Evolutionary conservation across 2,113 vertebrate species (phyloP), one percentile per base, ranked within the genome.

Genomic region (Meriones unguiculatus): DNA sequence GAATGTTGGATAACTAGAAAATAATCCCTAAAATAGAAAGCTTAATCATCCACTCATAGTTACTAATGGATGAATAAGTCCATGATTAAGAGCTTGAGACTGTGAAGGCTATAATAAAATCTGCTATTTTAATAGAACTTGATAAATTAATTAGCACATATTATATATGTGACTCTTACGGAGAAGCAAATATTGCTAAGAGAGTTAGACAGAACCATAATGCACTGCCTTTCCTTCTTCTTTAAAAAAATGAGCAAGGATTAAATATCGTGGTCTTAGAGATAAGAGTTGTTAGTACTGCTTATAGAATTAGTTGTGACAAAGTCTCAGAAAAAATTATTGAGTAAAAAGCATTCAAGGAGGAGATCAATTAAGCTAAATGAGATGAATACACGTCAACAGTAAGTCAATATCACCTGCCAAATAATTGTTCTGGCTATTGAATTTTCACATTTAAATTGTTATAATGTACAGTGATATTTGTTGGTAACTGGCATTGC

Each of bases 71-170:
- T 97, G 95, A 97, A 54, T 91, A 92, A 95, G 90, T 78, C 22
- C 57, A 59, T 35, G 50, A 85, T 46, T 62, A 75, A 89, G 78
- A 93, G 14, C 75, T 2, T 0, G 20, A 17, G 7, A 81, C 25
- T 64, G 5, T 89, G n/a, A 12, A 59, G 32, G 20, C 57, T 77
- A 65, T 67, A 38, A 93, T 11, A 95, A 89, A 96, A 65, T 94
- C 76, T 96, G 52, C 70, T 92, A 50, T 90, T 96, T 97, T 59
- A 62, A 92, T 57, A 89, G 38, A 87, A 87, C 3, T 30, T 38
- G 32, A 88, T 77, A 95, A 95, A 96, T 95, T 94, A 94, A 96
- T 97, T 86, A 94, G 22, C 30, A 70, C 11, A 75, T 78, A 52
- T 96, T 91, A 17, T 87, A 77, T 85, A 77, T 90, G 54, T 81